Percentiles rank a stretch among this genome's conserved stretches.
phyloP scores from a whole-genome alignment of 1,140 invertebrate species.

The Hylyphantes graminicola region DNA sequence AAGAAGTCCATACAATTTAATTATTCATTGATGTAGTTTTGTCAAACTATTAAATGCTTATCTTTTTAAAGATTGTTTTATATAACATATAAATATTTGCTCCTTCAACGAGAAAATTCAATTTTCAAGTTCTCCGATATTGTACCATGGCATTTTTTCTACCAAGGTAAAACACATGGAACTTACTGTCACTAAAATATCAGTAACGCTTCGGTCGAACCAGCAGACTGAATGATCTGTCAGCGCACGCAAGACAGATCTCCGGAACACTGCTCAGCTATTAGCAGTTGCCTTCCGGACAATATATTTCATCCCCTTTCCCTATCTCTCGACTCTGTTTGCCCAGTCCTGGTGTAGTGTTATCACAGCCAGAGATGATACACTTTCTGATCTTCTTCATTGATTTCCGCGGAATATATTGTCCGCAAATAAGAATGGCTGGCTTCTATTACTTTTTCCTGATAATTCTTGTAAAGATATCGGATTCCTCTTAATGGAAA shows the following conservation, averaged over 20 bases:
- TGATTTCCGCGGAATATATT: background rate
- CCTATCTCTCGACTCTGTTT: background rate
- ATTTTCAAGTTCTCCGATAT: too few relatives aligned
- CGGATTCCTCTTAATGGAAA: background rate
- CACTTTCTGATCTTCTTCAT: background rate
- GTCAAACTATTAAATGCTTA: too few relatives aligned
- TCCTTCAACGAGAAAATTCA: too few relatives aligned
- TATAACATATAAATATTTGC: too few relatives aligned
- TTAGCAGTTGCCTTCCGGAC: background rate
- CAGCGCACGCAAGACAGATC: background rate
- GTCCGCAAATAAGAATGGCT: too few relatives aligned
- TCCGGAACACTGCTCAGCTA: background rate
- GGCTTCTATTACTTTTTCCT: background rate
- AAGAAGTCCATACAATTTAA: too few relatives aligned
- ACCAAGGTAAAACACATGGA: too few relatives aligned
- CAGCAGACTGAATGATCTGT: background rate
- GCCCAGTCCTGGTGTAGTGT: background rate
- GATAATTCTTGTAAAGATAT: too few relatives aligned
- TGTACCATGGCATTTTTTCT: too few relatives aligned
- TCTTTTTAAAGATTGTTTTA: too few relatives aligned
- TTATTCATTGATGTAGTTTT: too few relatives aligned
- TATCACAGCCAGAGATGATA: background rate
- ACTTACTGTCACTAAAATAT: background rate
- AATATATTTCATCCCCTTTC: background rate
- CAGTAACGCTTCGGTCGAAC: background rate